Percentiles rank a stretch among this genome's conserved stretches.
Evolutionary conservation across 2,113 vertebrate genomes (phyloP).

Genomic region (Eublepharis macularius): DNA sequence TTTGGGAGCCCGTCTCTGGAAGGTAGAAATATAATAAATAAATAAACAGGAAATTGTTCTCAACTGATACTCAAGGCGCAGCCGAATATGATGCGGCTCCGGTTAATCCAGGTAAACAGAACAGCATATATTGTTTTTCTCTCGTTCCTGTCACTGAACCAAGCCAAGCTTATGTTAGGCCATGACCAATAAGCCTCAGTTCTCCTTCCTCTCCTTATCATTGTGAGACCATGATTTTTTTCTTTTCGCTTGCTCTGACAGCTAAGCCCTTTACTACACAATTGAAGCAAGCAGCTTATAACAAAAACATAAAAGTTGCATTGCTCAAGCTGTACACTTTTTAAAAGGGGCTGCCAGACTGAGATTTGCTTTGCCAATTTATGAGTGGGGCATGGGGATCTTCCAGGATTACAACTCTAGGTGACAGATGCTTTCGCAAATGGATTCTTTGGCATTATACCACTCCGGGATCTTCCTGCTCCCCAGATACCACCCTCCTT

Average conservation of each 20-base stretch:
- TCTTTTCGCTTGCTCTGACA: background rate
- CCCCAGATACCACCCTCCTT: too few species aligned
- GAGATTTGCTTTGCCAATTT: background rate
- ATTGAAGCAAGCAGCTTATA: background rate
- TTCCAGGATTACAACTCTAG: too few species aligned
- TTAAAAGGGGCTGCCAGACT: background rate
- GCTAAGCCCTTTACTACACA: slow-evolving; percentile 5
- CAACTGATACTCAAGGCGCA: background rate
- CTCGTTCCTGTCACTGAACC: background rate
- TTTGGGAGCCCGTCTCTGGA: background rate
- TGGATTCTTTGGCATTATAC: too few species aligned
- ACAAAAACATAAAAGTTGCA: background rate
- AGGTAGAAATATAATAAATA: background rate
- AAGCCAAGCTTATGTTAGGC: background rate
- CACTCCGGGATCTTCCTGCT: too few species aligned
- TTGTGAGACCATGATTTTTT: background rate
- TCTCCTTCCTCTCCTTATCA: background rate
- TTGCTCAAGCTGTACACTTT: background rate
- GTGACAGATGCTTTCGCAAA: too few species aligned
- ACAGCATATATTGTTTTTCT: background rate
- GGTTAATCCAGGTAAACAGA: background rate
- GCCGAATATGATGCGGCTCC: background rate
- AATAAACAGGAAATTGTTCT: background rate
- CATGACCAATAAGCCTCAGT: background rate
- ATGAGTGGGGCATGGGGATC: too few species aligned